Base-by-base conservation (phyloP, 2,113 vertebrate genomes). In the Arenaria interpres region DNA sequence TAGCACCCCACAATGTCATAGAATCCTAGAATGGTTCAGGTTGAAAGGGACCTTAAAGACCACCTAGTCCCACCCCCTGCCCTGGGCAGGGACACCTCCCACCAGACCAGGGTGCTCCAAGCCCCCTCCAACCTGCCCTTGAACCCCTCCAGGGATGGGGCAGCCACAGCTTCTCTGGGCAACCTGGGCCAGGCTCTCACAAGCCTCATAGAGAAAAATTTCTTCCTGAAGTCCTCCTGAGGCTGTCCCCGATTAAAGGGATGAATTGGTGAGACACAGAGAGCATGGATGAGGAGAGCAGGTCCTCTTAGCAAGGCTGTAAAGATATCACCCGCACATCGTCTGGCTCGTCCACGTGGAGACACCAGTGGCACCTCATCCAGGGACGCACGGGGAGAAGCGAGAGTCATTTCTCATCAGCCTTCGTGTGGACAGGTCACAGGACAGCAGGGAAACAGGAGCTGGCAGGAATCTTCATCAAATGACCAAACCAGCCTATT, bases 381-480 rank as follows among this genome's bases (percentile, higher is more conserved):
- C 79, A 45, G 85, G 54, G 73, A 87, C 57, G 22, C 3, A 2
- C 1, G 3, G 53, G 27, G 30, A 95, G 93, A 82, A 94, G 75
- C 1, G 6, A 72, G 80, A 4, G 78, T 96, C 96, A 6, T 72
- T 96, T 96, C 96, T 96, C 96, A 98, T 98, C 93, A 93, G 74
- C 48, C 84, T n/a, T 73, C n/a, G 6, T 13, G 13, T 7, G 45
- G 87, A 89, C 93, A 93, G 96, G 89, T 27, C 85, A 67, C 53
- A 60, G 79, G 93, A 97, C 84, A 93, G 85, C 79, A 67, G 91
- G 84, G 66, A 97, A 97, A 97, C 72, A 50, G 93, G 71, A 96
- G 93, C 80, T 91, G 97, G 93, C 97, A 97, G 93, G 80, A 89
- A 66, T 45, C 93, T 90, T 92, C 81, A 83, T 69, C 95, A 91